phyloP scores from a whole-genome alignment of 2,113 vertebrate species.

The Trogon melanurus region DNA sequence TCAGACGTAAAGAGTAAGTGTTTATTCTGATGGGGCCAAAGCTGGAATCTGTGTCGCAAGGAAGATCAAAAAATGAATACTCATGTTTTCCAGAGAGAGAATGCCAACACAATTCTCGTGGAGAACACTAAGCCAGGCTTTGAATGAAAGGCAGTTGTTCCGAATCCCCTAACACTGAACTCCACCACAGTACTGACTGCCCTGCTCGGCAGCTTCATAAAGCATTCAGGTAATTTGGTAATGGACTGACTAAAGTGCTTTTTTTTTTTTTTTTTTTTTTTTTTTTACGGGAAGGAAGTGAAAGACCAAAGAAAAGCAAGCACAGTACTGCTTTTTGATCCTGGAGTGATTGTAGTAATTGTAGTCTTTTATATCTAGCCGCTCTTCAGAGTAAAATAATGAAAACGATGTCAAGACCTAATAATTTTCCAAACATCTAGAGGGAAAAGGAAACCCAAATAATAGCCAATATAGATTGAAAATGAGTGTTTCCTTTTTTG shows the following conservation, averaged over 20 bases:
- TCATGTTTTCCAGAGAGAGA: not conserved
- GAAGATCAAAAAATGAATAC: not conserved
- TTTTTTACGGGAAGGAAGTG: slow-evolving; percentile 1
- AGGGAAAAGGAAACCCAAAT: slow-evolving; percentile 41
- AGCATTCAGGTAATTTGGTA: not conserved
- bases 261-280: not conserved
- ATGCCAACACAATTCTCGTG: not conserved
- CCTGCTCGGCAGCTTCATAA: not conserved
- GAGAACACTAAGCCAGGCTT: not conserved
- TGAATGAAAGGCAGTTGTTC: not conserved
- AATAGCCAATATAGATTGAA: not conserved
- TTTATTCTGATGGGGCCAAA: not conserved
- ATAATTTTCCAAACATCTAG: slow-evolving; percentile 42
- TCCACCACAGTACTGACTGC: rapidly evolving
- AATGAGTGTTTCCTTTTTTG: slow-evolving; percentile 27
- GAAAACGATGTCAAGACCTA: not conserved
- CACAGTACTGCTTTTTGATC: slow-evolving; percentile 18
- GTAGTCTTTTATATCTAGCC: slow-evolving; percentile 19
- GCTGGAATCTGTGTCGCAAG: not conserved
- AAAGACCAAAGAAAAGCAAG: slow-evolving; percentile 49
- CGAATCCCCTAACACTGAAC: not conserved
- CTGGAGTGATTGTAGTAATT: slow-evolving; percentile 16
- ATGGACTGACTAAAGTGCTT: not conserved
- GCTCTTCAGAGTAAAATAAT: not conserved
- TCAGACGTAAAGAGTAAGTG: not conserved